These are phyloP conservation scores for Periphyllus acericola DNA, from an alignment of 2,888 invertebrate species.

Conservation along the genomic window DNA sequence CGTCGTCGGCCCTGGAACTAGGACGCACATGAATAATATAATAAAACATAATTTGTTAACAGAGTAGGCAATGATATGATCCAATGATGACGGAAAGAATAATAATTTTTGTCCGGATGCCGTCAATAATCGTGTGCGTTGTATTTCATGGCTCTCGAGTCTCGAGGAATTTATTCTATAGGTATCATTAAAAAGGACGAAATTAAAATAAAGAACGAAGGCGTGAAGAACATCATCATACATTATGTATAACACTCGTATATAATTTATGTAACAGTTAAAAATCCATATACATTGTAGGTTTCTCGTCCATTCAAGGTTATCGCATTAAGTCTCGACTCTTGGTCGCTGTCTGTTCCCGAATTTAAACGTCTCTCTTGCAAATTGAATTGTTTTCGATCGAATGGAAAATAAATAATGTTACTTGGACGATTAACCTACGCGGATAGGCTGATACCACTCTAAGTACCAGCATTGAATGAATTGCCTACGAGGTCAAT, in stretches of 20 bases:
- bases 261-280: no score
- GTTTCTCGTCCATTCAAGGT: neutral
- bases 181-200: neutral
- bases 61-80: neutral
- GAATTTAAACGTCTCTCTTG: no score
- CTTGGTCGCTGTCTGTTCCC: neutral
- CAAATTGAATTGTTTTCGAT: no score
- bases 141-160: neutral
- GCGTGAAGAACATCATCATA: neutral
- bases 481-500: no score
- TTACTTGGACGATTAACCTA: no score
- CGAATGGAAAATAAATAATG: no score
- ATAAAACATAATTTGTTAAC: neutral
- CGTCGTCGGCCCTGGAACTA: neutral
- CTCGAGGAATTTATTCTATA: neutral
- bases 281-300: neutral
- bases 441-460: no score
- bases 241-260: neutral
- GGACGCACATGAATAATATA: neutral
- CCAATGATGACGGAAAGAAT: constrained; percentile 13
- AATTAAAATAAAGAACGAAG: neutral
- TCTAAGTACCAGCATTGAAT: no score
- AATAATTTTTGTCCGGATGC: constrained; percentile 33
- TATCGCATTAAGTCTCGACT: neutral
- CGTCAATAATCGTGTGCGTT: constrained; percentile 10